A percentile compares a stretch with the other conserved stretches of the same genome.
These are phyloP conservation scores for Sebastes flavidus DNA, from an alignment of 2,797 vertebrate species.

Conservation along the genomic window DNA sequence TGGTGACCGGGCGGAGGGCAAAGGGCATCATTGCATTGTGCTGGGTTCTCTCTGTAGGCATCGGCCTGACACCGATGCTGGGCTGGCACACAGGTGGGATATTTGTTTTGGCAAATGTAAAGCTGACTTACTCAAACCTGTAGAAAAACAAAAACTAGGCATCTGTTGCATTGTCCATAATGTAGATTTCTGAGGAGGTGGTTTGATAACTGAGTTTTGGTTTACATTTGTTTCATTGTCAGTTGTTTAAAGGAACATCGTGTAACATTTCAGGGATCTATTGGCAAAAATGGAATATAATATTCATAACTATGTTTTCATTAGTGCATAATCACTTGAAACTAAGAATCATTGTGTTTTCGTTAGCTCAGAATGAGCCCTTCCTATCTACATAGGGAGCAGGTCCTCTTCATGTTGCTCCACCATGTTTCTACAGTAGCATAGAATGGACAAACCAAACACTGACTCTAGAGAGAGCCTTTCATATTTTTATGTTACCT, in stretches of 20 bases:
- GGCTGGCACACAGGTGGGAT: slow-evolving; percentile 88
- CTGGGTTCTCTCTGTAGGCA: slow-evolving; percentile 92
- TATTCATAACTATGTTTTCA: too few relatives aligned
- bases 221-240: neutral
- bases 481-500: too few relatives aligned
- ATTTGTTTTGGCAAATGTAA: neutral
- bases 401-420: too few relatives aligned
- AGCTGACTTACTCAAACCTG: neutral
- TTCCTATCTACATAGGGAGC: too few relatives aligned
- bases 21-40: slow-evolving; percentile 92
- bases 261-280: neutral
- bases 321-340: too few relatives aligned
- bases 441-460: too few relatives aligned
- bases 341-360: too few relatives aligned
- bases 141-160: neutral
- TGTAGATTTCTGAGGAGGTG: neutral
- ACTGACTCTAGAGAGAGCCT: too few relatives aligned
- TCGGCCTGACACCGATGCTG: slow-evolving; percentile 94
- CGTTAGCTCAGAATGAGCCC: too few relatives aligned
- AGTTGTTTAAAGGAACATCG: neutral
- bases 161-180: neutral
- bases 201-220: neutral
- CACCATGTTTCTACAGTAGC: too few relatives aligned
- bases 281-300: too few relatives aligned
- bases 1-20: slow-evolving; percentile 91